A percentile compares a stretch with the other conserved stretches of the same genome.
Conservation (phyloP, 2,113 vertebrate species). For the Thinocorus orbignyianus region DNA sequence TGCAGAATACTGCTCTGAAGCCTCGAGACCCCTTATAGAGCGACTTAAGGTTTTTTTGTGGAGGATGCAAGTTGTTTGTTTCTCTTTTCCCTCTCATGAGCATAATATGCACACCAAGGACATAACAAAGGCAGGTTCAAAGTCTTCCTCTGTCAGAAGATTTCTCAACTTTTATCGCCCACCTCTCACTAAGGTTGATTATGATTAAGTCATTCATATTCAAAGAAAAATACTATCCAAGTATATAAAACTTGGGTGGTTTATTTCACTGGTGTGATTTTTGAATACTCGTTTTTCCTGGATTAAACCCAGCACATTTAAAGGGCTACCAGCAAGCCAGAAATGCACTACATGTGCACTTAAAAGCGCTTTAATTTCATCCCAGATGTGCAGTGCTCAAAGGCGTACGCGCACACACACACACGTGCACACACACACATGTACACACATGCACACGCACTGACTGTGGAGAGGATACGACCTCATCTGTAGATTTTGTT, state of each 20-base stretch:
- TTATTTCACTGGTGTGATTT: conserved; percentile 30
- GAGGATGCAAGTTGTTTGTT: neutral
- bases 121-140: neutral
- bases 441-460: neutral
- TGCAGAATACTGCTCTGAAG: neutral
- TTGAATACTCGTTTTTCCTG: conserved; percentile 41
- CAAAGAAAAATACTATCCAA: conserved; percentile 54
- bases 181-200: conserved; percentile 8
- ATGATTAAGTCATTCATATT: conserved; percentile 22
- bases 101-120: neutral
- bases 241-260: neutral
- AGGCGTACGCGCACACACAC: neutral
- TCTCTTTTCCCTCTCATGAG: neutral
- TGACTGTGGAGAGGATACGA: neutral
- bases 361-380: conserved; percentile 42
- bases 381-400: conserved; percentile 50
- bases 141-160: neutral
- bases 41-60: neutral
- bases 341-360: conserved; percentile 20
- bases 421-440: no score
- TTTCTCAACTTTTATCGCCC: conserved; percentile 17
- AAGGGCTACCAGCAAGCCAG: conserved; percentile 28
- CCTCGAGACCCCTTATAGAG: neutral
- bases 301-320: conserved; percentile 37
- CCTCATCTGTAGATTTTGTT: conserved; percentile 45